Percentiles rank a stretch among this genome's conserved stretches.
phyloP scores from a whole-genome alignment of 2,888 invertebrate species.

The Chrysolina haemoptera region DNA sequence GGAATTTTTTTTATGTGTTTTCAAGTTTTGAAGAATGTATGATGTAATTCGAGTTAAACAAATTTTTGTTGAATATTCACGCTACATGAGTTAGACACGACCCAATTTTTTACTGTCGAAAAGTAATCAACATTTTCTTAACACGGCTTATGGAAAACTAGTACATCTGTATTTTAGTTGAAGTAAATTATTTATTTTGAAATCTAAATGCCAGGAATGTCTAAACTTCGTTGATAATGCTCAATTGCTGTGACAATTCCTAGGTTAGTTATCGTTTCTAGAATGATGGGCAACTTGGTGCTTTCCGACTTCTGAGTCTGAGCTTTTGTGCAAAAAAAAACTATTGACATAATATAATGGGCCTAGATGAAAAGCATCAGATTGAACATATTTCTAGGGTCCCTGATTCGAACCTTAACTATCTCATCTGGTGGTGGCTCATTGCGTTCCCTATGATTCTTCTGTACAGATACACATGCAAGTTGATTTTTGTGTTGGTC shows the following conservation, averaged over 20 bases:
- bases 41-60: not conserved
- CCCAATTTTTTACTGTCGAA: not conserved
- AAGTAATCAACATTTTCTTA: no score
- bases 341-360: not conserved
- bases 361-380: no score
- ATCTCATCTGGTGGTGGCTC: slow-evolving; percentile 47
- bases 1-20: no score
- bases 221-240: not conserved
- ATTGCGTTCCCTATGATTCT: slow-evolving; percentile 39
- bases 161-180: not conserved
- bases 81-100: not conserved
- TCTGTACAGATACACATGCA: slow-evolving; percentile 22
- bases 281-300: not conserved
- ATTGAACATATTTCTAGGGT: not conserved
- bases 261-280: slow-evolving; percentile 2
- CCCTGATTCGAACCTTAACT: not conserved
- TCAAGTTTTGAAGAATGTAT: no score
- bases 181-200: not conserved
- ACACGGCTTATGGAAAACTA: not conserved
- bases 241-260: not conserved
- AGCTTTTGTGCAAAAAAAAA: not conserved
- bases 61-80: not conserved
- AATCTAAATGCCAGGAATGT: not conserved
- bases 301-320: not conserved
- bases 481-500: slow-evolving; percentile 12